Base-by-base conservation (phyloP, 2,797 vertebrate species). In the Xenentodon cancila region DNA sequence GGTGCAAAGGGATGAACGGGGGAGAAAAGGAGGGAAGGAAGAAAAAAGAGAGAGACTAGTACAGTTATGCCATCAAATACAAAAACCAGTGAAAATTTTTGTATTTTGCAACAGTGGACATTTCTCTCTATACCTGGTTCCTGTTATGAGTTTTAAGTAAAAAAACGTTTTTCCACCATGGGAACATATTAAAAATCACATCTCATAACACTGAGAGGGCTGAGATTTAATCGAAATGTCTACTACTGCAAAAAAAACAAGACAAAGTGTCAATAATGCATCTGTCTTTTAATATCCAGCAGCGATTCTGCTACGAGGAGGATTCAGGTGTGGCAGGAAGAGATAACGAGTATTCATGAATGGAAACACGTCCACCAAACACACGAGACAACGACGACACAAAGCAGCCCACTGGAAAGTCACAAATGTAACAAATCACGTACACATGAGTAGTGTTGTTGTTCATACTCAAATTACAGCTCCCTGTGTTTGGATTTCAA, bases 191-290 rank as follows among this genome's bases (percentile, higher is more conserved):
- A 42, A 63, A 69, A 70, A 54, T 45, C 27, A 56, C 16, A 64
- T 47, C 48, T 71, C 49, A 64, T 64, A 74, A 60, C 51, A 40
- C 15, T 0, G 1, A 1, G 55, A 18, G 49, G 53, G 40, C 58
- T 2, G 49, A 68, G 60, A 79, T 57, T 61, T 9, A 32, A 81
- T 77, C 59, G 44, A 85, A 73, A 81, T 55, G 74, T 73, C 77
- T 58, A 67, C 75, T 59, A 37, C 42, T 60, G 59, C 71, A 53
- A 78, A 62, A 79, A 62, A 22, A 42, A 60, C 8, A 66, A 79
- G 51, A 67, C 34, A 54, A 34, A 59, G 64, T 27, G 58, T 44
- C 53, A 49, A 46, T 40, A 70, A 64, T 50, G 32, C 47, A 27
- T 32, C 17, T 17, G 18, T 22, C 43, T 65, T 76, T 70, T 65